Evolutionary conservation across 2,797 vertebrate species (phyloP), one percentile per base, ranked within the genome.

Genomic region (Odontamblyopus lacepedii): DNA sequence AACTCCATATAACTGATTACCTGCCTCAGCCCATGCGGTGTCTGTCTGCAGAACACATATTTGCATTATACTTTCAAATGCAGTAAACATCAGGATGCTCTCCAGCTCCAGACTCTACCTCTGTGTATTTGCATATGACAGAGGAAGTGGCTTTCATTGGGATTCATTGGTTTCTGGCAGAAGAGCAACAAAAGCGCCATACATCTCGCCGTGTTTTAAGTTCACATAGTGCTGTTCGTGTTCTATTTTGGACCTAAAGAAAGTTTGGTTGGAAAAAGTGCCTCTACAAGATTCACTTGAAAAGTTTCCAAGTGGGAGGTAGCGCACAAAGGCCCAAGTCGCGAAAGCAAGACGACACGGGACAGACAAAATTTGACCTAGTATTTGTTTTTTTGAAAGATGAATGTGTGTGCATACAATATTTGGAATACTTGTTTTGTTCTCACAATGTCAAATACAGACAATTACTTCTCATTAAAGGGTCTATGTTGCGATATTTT

Each of bases 11-110:
- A 60, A 30, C 57, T 60, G 57, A 60, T 60, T 60, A 60, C 13
- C 26, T 5, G 29, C 12, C 57, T 29, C 57, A 60, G 16, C 12
- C 57, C 57, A 18, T 59, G 57, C 57, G 6, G 13, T 60, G 57
- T 18, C 27, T 30, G 57, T 53, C 27, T 29, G 57, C 5, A 69
- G 53, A 64, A 74, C 60, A 29, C 44, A 63, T 69, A 62, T 38
- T 29, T 50, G 59, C 26, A 75, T 78, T 75, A 78, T 72, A 80
- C 67, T 77, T 80, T 75, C 62, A 85, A 75, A 75, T 71, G 16
- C 56, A 50, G 6, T 35, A 69, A 71, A 70, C 16, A 70, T 29
- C 67, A 75, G 72, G 1, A 23, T 41, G 60, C 61, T 38, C 77
- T 55, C 57, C 32, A 23, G 55, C 71, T 69, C 68, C 0, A 66